phyloP scores from a whole-genome alignment of 2,888 invertebrate species.

The Galerucella calmariensis region DNA sequence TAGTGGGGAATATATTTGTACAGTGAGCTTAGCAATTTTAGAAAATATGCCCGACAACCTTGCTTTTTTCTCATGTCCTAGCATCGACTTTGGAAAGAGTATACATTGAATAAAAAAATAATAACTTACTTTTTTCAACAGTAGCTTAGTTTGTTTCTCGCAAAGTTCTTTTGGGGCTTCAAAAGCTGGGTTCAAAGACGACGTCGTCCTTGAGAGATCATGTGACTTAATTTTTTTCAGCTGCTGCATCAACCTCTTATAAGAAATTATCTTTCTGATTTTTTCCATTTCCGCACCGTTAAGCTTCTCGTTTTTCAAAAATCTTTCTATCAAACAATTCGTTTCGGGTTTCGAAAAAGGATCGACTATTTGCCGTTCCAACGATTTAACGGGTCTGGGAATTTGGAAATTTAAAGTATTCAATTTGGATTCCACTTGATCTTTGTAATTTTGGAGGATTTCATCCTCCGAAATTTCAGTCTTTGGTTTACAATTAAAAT shows the following conservation, averaged over 20 bases:
- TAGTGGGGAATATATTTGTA: no score
- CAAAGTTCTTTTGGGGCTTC: constrained; percentile 43
- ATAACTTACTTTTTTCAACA: constrained; percentile 49
- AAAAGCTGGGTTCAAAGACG: constrained; percentile 37
- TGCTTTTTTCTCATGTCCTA: no score
- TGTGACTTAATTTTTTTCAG: constrained; percentile 39
- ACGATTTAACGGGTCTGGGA: constrained; percentile 47
- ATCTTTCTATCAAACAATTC: constrained; percentile 49
- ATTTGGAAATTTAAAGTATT: constrained; percentile 57
- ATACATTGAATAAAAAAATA: no score
- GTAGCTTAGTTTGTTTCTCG: constrained; percentile 47
- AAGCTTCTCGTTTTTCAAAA: constrained; percentile 54
- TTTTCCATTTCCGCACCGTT: constrained; percentile 53
- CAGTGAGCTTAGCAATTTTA: no score
- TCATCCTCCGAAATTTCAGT: constrained; percentile 45
- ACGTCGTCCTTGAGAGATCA: constrained; percentile 20
- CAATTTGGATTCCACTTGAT: constrained; percentile 56
- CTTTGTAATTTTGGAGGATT: constrained; percentile 55
- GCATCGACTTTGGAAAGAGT: no score
- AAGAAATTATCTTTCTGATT: constrained; percentile 54
- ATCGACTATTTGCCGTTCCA: constrained; percentile 39
- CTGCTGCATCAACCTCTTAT: constrained; percentile 52
- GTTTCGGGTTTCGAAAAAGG: constrained; percentile 41
- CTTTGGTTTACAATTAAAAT: constrained; percentile 42
- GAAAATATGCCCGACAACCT: no score